Evolutionary conservation across 2,797 vertebrate species (phyloP), one percentile per base, ranked within the genome.

Genomic region (Poeciliopsis presidionis): DNA sequence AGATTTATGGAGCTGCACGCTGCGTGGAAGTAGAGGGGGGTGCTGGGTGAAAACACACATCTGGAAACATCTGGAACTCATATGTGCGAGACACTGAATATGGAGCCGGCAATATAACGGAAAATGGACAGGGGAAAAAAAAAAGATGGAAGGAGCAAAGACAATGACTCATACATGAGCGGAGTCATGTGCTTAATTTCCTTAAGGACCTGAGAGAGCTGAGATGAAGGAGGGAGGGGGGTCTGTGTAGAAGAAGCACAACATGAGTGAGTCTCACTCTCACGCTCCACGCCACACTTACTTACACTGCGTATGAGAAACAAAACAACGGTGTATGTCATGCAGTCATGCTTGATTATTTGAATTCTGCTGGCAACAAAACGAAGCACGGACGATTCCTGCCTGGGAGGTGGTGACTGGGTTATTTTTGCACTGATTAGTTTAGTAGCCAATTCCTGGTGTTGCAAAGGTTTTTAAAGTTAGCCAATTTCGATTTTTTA

Each of bases 121-220:
- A 78, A 87, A 89, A 87, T 74, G 80, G 77, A 81, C 80, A 80
- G 83, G 76, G 57, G 46, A 77, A 83, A 74, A 45, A 86, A 85
- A 74, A 45, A 86, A 85, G 86, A 83, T 77, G 79, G 90, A 87
- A 75, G 72, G 81, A 84, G 81, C 71, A 87, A 90, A 94, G 87
- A 94, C 92, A 93, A 92, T 95, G 95, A 95, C 92, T 96, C 95
- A 95, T 91, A 91, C 92, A 94, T 91, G 91, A 93, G 92, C 81
- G 65, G 87, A 94, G 94, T 95, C 94, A 95, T 95, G 95, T 90
- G 94, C 91, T 92, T 93, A 83, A 93, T 95, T 94, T 94, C 93
- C 93, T 95, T 90, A 90, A 94, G 94, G 90, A 94, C 89, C 87
- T 49, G 78, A 74, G 82, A 85, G 88, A 84, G 76, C 81, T 51